A percentile compares a stretch with the other conserved stretches of the same genome.
phyloP scores from a whole-genome alignment of 1,140 invertebrate genomes.

The Agraylea sexmaculata region DNA sequence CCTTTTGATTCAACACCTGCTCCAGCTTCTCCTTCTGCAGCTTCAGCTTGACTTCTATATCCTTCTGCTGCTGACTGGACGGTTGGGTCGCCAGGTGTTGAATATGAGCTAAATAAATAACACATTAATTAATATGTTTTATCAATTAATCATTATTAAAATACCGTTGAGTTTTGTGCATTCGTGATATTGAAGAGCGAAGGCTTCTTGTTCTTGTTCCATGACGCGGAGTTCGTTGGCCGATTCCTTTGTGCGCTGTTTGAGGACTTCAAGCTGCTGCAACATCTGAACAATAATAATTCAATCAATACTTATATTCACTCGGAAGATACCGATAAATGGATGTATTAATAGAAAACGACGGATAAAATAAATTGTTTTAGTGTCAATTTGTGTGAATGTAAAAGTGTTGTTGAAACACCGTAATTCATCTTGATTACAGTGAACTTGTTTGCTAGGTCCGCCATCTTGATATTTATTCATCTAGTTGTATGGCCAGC shows the following conservation, averaged over 20 bases:
- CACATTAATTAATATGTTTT: no score
- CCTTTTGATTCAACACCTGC: conserved; percentile 45
- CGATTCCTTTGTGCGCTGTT: conserved; percentile 54
- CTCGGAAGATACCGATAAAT: no score
- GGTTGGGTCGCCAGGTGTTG: conserved; percentile 44
- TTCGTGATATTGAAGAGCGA: conserved; percentile 78
- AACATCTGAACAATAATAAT: conserved; percentile 39
- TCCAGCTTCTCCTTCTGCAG: conserved; percentile 54
- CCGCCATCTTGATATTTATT: no score
- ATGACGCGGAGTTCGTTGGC: conserved; percentile 57
- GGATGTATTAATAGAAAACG: no score
- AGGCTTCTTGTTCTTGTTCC: conserved; percentile 73
- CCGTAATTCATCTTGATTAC: background rate
- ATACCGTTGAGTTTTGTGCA: conserved; percentile 64
- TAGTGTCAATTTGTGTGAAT: no score
- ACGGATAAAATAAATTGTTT: no score
- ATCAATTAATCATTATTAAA: background rate
- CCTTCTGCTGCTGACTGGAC: conserved; percentile 37
- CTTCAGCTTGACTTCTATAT: conserved; percentile 24
- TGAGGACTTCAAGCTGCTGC: conserved; percentile 50
- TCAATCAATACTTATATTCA: no score
- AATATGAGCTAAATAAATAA: conserved; percentile 37
- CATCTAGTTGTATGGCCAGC: background rate
- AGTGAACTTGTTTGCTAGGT: background rate
- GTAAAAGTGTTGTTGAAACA: background rate